Evolutionary conservation across 2,888 invertebrate genomes (phyloP), one percentile per base, ranked within the genome.

Genomic region (Netelia melanura): DNA sequence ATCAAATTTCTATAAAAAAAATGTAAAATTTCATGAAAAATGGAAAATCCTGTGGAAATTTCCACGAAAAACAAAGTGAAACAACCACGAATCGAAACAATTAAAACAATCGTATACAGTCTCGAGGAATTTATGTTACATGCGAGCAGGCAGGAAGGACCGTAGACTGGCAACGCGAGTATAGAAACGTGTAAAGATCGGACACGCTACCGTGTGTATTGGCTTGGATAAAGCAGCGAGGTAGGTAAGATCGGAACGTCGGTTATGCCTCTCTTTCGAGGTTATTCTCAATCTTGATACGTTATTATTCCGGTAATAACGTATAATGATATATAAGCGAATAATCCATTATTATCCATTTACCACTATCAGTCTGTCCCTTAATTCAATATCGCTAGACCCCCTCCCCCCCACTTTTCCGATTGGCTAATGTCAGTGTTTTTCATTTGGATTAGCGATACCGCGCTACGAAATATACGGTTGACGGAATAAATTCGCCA

Each of bases 331-430:
- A 54, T 71, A 80, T 72, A 61, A 17, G 61, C 71, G 83, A 30
- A 80, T 83, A 80, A 83, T 80, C 75, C 70, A 78, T 80, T 77
- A 77, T 84, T 84, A 84, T 76, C 72, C 65, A 65, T 61, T 61
- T 68, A 70, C 48, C 58, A 64, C 48, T 52, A 25, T 70, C 56
- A 44, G 52, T 72, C 56, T 67, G 61, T 74, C 61, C 44, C 78
- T 68, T 68, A 25, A 72, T 78, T 74, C 72, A 52, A 82, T 70
- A 75, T 48, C 43, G 48, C 9, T 9, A 52, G 30, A 30, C 6
- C 30, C 21, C 77, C 17, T 17, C 17, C 17, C 17, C 17, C 65
- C 58, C 9, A 65, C 25, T 65, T 75, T 76, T 58, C 14, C 54
- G 43, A 38, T 44, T 52, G 14, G 10, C 21, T 70, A 54, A 61